These are phyloP conservation scores for Carterocephalus palaemon DNA, from an alignment of 2,888 invertebrate genomes.

Conservation along the genomic window DNA sequence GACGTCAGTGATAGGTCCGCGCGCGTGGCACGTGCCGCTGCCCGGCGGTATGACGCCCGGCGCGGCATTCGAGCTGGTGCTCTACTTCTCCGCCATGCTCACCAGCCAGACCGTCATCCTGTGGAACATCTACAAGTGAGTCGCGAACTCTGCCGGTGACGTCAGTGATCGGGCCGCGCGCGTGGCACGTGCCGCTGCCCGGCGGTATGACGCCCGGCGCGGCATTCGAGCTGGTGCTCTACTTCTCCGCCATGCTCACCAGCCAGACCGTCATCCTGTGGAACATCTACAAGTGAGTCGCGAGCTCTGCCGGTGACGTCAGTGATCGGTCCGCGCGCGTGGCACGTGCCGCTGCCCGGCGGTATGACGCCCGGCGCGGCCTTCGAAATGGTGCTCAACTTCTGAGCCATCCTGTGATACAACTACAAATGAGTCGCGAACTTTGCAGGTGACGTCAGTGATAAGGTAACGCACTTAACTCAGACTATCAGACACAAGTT, in stretches of 20 bases:
- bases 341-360: conserved; percentile 88
- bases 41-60: conserved; percentile 87
- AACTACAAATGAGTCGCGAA: conserved; percentile 85
- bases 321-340: conserved; percentile 86
- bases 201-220: conserved; percentile 86
- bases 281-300: conserved; percentile 89
- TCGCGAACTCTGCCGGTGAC: conserved; percentile 78
- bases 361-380: conserved; percentile 86
- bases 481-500: too few relatives aligned
- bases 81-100: conserved; percentile 90
- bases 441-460: conserved; percentile 79
- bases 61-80: conserved; percentile 87
- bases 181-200: conserved; percentile 90
- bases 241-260: conserved; percentile 89
- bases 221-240: conserved; percentile 90
- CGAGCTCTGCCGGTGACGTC: conserved; percentile 78
- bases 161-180: conserved; percentile 84
- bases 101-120: conserved; percentile 93
- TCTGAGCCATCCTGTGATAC: conserved; percentile 93
- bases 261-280: conserved; percentile 94
- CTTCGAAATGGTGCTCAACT: conserved; percentile 91
- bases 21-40: conserved; percentile 89
- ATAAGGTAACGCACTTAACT: conserved; percentile 92
- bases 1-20: conserved; percentile 84
- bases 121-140: conserved; percentile 91